Base-by-base conservation (phyloP, 2,113 vertebrate genomes). In the Raja brachyura region DNA sequence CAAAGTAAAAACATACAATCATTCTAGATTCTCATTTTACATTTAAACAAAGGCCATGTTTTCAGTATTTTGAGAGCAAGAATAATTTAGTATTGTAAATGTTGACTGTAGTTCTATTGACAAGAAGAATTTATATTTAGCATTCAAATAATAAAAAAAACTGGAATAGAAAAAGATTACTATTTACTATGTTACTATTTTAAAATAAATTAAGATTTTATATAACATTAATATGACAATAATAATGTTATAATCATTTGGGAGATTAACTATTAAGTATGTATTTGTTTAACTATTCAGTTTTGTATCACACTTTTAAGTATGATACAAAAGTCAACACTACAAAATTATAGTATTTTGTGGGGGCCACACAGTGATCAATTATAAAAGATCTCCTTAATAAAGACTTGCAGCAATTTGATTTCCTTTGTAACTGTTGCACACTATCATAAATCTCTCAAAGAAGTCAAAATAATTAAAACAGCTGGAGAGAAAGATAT, bases 11-110 rank as follows among this genome's bases (percentile, higher is more conserved):
- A 0, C 93, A 88, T 31, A 16, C 59, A 94, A 94, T 93, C 79
- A 94, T 59, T 66, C 93, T 94, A 83, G 76, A 96, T 95, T 95
- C 93, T 94, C 78, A 81, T 95, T 96, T 96, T 94, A 92, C 93
- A 93, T 3, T 95, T 95, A 86, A 22, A 94, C 94, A 95, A 73
- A 94, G 95, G 95, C 93, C 68, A 1, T 61, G 74, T 93, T 93
- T 93, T 95, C 95, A 93, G 94, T 93, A 96, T 95, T 94, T 94
- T 90, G 93, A 93, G 48, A 94, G 83, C 79, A 94, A 93, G 94
- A 95, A 93, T 94, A 93, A 95, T 73, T 95, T 94, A 95, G 86
- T 20, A 6, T 25, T 93, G 39, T 6, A 63, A 88, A 88, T 33
- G 59, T n/a, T 13, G n/a, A 0, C 63, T 90, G 31, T 9, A 70